phyloP scores from a whole-genome alignment of 2,113 vertebrate species.

The Peromyscus leucopus region DNA sequence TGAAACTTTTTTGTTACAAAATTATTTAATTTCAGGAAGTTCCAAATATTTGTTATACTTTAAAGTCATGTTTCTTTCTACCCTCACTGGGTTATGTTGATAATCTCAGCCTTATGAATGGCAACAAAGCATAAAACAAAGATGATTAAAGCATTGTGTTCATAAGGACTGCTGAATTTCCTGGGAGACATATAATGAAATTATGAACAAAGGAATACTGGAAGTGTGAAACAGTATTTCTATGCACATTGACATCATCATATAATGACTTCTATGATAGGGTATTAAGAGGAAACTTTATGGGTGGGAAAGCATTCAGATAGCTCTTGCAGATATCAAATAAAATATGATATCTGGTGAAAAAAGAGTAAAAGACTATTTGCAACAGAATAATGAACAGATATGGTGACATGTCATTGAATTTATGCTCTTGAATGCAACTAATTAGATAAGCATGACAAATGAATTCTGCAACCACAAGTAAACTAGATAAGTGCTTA shows the following conservation, averaged over 20 bases:
- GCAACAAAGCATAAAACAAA: slow-evolving; percentile 37
- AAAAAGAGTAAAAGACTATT: neutral
- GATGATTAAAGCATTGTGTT: neutral
- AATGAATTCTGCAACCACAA: neutral
- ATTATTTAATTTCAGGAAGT: neutral
- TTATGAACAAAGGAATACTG: neutral
- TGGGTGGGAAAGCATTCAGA: neutral
- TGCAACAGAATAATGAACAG: slow-evolving; percentile 17
- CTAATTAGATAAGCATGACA: slow-evolving; percentile 3
- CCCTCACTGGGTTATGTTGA: neutral
- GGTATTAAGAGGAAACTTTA: neutral
- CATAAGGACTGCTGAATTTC: neutral
- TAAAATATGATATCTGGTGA: neutral
- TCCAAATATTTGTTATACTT: neutral
- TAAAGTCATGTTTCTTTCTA: neutral
- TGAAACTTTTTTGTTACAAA: neutral
- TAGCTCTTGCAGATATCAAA: neutral
- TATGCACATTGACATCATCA: neutral
- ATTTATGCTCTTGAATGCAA: neutral
- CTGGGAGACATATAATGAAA: neutral
- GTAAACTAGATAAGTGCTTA: slow-evolving; percentile 25
- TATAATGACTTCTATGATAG: neutral
- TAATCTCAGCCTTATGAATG: neutral
- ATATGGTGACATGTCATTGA: neutral
- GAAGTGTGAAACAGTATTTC: slow-evolving; percentile 1